Evolutionary conservation across 2,888 invertebrate genomes (phyloP), one percentile per base, ranked within the genome.

Genomic region (Rhagium mordax): DNA sequence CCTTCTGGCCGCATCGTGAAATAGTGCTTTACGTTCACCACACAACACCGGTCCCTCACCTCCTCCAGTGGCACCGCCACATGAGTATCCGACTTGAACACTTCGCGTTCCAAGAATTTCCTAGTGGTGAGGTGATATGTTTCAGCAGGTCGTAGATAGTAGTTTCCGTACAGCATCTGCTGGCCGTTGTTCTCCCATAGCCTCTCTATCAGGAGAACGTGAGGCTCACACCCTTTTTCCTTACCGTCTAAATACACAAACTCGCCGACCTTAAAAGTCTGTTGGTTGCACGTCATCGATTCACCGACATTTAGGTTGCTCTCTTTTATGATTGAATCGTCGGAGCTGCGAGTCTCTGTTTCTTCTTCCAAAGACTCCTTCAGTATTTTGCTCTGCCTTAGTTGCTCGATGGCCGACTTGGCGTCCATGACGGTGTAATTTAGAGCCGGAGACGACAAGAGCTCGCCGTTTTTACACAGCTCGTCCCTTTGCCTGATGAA

Each of bases 81-180:
- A 80, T 95, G 94, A 66, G 94, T 92, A 82, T 98, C 98, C 72
- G 97, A 98, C 88, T 98, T 96, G 87, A 99, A 99, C 59, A 99
- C 95, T 86, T 99, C 98, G 88, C 97, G 97, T 82, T 98, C 96
- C 0, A 98, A 90, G 88, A 99, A 99, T 88, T 97, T 98, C 81
- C 98, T 92, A 0, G 97, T 97, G 10, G 97, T 95, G 6, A 98
- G 92, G 88, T 99, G 99, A 89, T 94, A 98, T 0, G 99, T 99
- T 88, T 99, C 98, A 83, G 95, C 94, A 0, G 99, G 99, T 68
- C 98, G 92, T 78, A 91, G 94, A 86, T 96, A 98, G 83, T 96
- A 94, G 84, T 95, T 95, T n/a, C 97, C 98, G 83, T 96, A 95
- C 81, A 98, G 91, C 93, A 96, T 96, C 81, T 96, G 94, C 76